Conservation (phyloP, 2,113 vertebrate genomes). For the Oncorhynchus kisutch region DNA sequence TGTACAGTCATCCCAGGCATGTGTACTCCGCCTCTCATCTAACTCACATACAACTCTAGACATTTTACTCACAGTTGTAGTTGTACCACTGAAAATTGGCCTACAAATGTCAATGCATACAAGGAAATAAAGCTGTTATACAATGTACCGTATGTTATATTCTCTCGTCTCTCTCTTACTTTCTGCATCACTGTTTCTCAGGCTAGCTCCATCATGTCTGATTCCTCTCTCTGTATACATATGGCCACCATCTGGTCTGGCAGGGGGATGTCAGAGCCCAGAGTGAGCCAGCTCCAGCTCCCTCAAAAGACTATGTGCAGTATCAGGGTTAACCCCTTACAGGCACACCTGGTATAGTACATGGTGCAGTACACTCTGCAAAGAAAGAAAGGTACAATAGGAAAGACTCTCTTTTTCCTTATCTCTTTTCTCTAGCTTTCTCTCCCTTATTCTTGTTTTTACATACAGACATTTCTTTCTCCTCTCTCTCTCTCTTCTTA, state of each 20-base stretch:
- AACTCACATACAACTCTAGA: neutral
- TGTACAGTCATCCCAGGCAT: constrained; percentile 9
- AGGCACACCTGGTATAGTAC: neutral
- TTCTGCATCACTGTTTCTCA: constrained; percentile 13
- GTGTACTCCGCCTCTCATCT: neutral
- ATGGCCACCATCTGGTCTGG: constrained; percentile 76
- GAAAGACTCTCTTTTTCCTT: neutral
- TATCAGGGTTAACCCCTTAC: constrained; percentile 58
- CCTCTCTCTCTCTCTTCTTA: no score
- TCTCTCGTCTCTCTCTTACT: constrained; percentile 38
- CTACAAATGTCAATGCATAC: neutral
- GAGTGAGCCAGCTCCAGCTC: constrained; percentile 10
- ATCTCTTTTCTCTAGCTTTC: neutral
- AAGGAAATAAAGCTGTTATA: constrained; percentile 26
- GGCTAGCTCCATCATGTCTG: constrained; percentile 11
- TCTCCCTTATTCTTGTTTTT: neutral
- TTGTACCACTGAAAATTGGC: neutral
- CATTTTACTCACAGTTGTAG: no score
- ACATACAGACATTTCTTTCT: neutral
- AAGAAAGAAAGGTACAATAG: no score
- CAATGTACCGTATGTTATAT: constrained; percentile 33
- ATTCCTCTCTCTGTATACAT: constrained; percentile 57
- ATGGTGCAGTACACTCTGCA: no score
- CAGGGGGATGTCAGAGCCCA: neutral
- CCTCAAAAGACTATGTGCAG: constrained; percentile 51